Conservation (phyloP, 2,113 vertebrate genomes). For the Scomber japonicus region DNA sequence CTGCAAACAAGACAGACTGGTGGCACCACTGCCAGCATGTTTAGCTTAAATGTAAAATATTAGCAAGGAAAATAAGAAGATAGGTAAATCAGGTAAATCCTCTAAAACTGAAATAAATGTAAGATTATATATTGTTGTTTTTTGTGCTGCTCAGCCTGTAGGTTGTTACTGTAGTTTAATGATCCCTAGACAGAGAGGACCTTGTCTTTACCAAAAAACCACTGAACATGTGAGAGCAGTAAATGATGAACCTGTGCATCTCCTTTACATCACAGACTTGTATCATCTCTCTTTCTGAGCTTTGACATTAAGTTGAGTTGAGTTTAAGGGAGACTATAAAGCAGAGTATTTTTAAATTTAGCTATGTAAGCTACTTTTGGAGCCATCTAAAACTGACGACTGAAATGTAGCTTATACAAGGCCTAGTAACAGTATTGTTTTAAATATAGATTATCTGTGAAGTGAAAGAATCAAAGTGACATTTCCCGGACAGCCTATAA, state of each 20-base stretch:
- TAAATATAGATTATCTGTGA: neutral
- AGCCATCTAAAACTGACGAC: neutral
- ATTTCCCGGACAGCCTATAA: neutral
- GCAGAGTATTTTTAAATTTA: neutral
- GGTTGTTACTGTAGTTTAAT: too few relatives aligned
- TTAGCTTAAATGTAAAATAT: neutral
- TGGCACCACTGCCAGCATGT: too few relatives aligned
- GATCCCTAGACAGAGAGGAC: too few relatives aligned
- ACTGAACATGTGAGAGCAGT: conserved; percentile 12
- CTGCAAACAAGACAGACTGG: neutral
- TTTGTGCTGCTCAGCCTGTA: too few relatives aligned
- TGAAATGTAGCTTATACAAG: neutral
- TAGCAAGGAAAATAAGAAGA: neutral
- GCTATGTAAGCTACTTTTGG: neutral
- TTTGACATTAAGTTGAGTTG: neutral
- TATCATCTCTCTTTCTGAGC: neutral
- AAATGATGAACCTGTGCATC: neutral
- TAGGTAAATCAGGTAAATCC: neutral
- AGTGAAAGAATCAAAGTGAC: neutral
- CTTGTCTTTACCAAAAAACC: neutral
- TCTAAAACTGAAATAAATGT: too few relatives aligned
- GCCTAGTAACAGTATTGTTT: neutral
- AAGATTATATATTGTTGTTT: neutral
- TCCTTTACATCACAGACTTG: neutral
- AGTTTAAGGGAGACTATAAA: neutral